Evolutionary conservation across 1,140 invertebrate genomes (phyloP), one percentile per base, ranked within the genome.

Genomic region (Drosophila parabipectinata): DNA sequence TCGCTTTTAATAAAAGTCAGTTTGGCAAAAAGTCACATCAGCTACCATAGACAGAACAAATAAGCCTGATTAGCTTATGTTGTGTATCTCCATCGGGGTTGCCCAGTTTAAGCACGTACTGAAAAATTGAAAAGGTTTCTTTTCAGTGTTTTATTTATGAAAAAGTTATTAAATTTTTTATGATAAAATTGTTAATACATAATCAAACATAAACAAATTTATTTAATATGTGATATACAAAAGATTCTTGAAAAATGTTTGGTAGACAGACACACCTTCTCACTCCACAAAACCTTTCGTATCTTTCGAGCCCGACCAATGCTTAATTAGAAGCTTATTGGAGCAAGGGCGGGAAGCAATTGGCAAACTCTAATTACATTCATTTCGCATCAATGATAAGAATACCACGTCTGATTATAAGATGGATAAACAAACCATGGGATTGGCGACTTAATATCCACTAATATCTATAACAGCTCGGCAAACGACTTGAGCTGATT

Each of bases 1-100:
- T 81, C 82, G 83, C 76, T 74, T 87, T 79, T 63, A 72, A 88
- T 88, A 88, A 88, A 83, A 83, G 48, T 77, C 83, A 73, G 83
- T 83, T 87, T 79, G 83, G 75, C 83, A 77, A 79, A 82, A 88
- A 87, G 79, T 87, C 82, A 82, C 63, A 55, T 67, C 63, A 62
- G 56, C 63, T 15, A 50, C 66, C 61, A 62, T 67, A 66, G 53
- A 57, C 54, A 57, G 50, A 73, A 88, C 84, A 88, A 88, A 88
- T 88, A 84, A 77, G 76, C 79, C 83, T 89, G 83, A 88, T 88
- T 88, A 89, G 84, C 76, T 45, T 28, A 15, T 79, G 57, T 81
- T 68, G 63, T 41, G 14, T 60, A 41, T 41, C 21, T 34, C 44
- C 52, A 41, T 57, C 37, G 45, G n/a, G 47, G 44, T 37, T 26